Conservation (phyloP, 2,888 invertebrate genomes). For the Conchocele bisecta region DNA sequence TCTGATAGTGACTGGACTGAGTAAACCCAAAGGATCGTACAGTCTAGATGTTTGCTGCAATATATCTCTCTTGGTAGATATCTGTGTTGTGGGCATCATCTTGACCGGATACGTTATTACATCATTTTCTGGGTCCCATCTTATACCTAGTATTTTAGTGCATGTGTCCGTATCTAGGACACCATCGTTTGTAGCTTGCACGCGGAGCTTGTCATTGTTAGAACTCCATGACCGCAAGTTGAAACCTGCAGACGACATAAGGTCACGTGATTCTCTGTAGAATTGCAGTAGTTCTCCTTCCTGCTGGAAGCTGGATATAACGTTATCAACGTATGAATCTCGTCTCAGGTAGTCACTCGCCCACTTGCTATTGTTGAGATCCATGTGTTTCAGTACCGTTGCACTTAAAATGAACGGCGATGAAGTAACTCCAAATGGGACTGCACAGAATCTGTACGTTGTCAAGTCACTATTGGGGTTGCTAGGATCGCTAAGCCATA, state of each 20-base stretch:
- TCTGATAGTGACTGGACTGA: constrained; percentile 16
- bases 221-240: constrained; percentile 36
- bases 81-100: background rate
- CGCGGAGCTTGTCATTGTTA: constrained; percentile 7
- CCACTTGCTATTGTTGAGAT: background rate
- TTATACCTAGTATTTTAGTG: constrained; percentile 29
- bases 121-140: constrained; percentile 30
- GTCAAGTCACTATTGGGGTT: constrained; percentile 13
- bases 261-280: constrained; percentile 11
- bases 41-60: constrained; percentile 7
- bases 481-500: constrained; percentile 36
- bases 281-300: constrained; percentile 9
- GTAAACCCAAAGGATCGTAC: constrained; percentile 4
- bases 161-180: constrained; percentile 16
- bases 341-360: background rate
- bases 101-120: background rate
- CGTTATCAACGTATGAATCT: constrained; percentile 49
- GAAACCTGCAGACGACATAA: constrained; percentile 32
- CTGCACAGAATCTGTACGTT: constrained; percentile 22
- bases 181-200: constrained; percentile 10
- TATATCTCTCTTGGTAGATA: constrained; percentile 19
- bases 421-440: constrained; percentile 36
- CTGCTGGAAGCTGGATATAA: constrained; percentile 23
- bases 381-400: constrained; percentile 32
- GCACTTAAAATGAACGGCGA: constrained; percentile 38